Evolutionary conservation across 2,113 vertebrate genomes (phyloP), one percentile per base, ranked within the genome.

Genomic region (Entelurus aequoreus): DNA sequence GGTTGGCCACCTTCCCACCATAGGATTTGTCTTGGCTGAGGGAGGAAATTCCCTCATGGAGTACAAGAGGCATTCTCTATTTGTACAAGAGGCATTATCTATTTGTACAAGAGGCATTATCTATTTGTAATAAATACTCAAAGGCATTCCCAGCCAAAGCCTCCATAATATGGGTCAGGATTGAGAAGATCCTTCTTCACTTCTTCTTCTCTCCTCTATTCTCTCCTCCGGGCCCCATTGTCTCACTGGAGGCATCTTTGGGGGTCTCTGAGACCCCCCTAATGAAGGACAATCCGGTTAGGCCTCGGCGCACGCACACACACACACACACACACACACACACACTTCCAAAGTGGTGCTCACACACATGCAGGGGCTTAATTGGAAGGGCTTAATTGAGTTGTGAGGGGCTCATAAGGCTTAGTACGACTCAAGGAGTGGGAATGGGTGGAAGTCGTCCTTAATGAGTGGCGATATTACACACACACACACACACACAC

Each of bases 241-340:
- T 88, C 73, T 86, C 70, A 74, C 62, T 76, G 66, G 63, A 85
- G 84, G 65, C 81, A 84, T 86, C 84, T 84, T 87, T 88, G 85
- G 85, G 86, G 77, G 82, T 75, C 75, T 77, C 65, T 55, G 10
- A 82, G 80, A 73, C 74, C 66, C 75, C 71, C 51, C 67, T 90
- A 90, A 90, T 89, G 87, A 90, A 87, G 84, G 82, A 86, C 85
- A 90, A 90, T 90, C 87, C 90, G 84, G 85, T 90, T 90, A 90
- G 79, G 76, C 79, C 77, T 79, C 82, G 70, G 67, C 12, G 40
- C 62, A 37, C 63, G 19, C 47, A 19, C 65, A 59, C 37, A 6
- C 58, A 46, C 54, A 59, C 37, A 6, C 63, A 35, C 47, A 19
- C 65, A 59, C 37, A 6, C 58, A 46, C 54, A 59, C 37, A 6